A percentile compares a stretch with the other conserved stretches of the same genome.
These are phyloP conservation scores for Torymus tubicola DNA, from an alignment of 2,888 invertebrate genomes.

Conservation along the genomic window DNA sequence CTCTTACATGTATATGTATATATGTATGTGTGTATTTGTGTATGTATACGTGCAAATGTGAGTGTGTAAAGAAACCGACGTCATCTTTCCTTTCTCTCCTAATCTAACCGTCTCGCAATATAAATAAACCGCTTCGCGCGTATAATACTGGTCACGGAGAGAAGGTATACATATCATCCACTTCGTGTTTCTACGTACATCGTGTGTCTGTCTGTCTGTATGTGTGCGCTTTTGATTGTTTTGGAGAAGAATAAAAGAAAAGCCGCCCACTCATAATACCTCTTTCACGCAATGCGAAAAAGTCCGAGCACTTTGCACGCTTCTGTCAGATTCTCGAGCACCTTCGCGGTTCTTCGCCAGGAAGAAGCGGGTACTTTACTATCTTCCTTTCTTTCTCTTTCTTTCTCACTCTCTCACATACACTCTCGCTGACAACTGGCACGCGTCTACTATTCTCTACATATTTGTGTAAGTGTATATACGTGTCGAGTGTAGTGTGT, in stretches of 20 bases:
- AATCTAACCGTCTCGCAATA: constrained; percentile 60
- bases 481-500: background rate
- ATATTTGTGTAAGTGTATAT: background rate
- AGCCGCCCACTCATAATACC: background rate
- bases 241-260: background rate
- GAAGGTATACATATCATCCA: constrained; percentile 8
- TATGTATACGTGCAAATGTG: background rate
- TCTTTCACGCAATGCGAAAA: constrained; percentile 8
- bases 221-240: background rate
- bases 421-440: constrained; percentile 13
- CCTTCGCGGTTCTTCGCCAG: constrained; percentile 64
- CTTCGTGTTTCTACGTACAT: background rate
- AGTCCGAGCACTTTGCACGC: constrained; percentile 11
- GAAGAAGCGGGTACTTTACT: constrained; percentile 61
- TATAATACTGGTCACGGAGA: constrained; percentile 68
- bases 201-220: background rate
- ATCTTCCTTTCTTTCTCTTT: background rate
- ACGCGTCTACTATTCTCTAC: constrained; percentile 13
- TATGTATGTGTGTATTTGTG: constrained; percentile 10
- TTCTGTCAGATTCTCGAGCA: constrained; percentile 10
- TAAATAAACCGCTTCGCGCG: constrained; percentile 65
- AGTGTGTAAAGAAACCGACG: constrained; percentile 14
- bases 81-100: background rate
- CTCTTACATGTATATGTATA: constrained; percentile 17
- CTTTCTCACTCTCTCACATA: background rate